Evolutionary conservation across 2,888 invertebrate species (phyloP).

Genomic region (Acanthoscelides obtectus): DNA sequence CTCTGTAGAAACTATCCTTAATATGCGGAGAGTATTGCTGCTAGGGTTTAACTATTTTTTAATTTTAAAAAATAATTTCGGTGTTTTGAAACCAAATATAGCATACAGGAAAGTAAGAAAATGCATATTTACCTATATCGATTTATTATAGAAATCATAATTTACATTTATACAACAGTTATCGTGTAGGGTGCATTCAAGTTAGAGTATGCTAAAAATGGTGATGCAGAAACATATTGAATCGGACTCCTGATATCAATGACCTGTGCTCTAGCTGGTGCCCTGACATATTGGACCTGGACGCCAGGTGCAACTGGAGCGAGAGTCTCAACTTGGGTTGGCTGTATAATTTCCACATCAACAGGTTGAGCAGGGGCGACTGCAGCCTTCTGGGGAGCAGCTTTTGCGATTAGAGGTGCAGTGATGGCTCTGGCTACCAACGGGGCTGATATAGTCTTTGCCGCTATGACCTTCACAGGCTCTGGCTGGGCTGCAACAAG

Average conservation of each 20-base stretch:
- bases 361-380: conserved; percentile 6
- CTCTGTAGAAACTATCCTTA: too few species aligned
- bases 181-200: conserved; percentile 21
- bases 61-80: too few species aligned
- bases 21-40: too few species aligned
- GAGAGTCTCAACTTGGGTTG: conserved; percentile 41
- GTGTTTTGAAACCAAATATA: too few species aligned
- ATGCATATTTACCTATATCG: too few species aligned
- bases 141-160: background rate
- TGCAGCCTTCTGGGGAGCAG: conserved; percentile 6
- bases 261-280: background rate
- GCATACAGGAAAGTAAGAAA: too few species aligned
- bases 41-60: too few species aligned
- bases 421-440: conserved; percentile 16
- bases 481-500: background rate
- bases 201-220: conserved; percentile 13
- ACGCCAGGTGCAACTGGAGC: conserved; percentile 40
- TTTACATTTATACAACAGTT: conserved; percentile 12
- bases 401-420: conserved; percentile 18
- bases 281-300: background rate
- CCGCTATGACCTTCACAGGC: conserved; percentile 3
- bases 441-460: conserved; percentile 3
- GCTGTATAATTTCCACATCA: conserved; percentile 7
- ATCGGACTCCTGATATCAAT: background rate
- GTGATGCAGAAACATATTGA: conserved; percentile 6